phyloP scores from a whole-genome alignment of 2,797 vertebrate species.

The Lacerta agilis region DNA sequence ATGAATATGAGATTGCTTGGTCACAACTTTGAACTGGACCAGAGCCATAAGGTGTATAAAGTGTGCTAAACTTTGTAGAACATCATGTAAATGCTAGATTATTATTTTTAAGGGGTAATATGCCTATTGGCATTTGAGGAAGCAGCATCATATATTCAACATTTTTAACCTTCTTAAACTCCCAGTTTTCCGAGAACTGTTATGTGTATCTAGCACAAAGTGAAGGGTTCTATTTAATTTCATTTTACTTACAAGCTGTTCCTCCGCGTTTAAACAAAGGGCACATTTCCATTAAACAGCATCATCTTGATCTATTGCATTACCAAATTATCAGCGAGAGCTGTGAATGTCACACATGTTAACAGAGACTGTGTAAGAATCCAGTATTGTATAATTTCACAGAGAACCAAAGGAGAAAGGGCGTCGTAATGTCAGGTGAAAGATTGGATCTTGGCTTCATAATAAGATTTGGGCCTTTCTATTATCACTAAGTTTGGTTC shows the following conservation, averaged over 20 bases:
- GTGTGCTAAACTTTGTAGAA: background rate
- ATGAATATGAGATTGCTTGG: background rate
- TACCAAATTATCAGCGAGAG: slow-evolving; percentile 23
- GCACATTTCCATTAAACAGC: slow-evolving; percentile 32
- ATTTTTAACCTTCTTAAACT: background rate
- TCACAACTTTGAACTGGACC: background rate
- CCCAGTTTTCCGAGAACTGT: background rate
- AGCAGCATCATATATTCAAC: background rate
- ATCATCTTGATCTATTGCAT: slow-evolving; percentile 16
- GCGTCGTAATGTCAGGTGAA: background rate
- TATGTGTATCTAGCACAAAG: slow-evolving; percentile 22
- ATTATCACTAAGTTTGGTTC: slow-evolving; percentile 5
- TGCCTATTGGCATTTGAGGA: slow-evolving; percentile 1
- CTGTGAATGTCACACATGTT: slow-evolving; percentile 29
- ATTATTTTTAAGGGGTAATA: background rate
- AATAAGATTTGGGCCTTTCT: slow-evolving; percentile 12
- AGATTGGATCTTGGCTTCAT: slow-evolving; percentile 11
- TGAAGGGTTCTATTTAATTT: slow-evolving; percentile 21
- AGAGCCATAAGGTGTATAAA: background rate
- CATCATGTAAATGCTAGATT: background rate
- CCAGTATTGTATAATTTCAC: background rate
- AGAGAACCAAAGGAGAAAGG: background rate
- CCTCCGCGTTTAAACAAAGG: slow-evolving; percentile 23
- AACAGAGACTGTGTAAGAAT: slow-evolving; percentile 11
- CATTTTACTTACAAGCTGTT: slow-evolving; percentile 34